Evolutionary conservation across 92 coral and sea anemone species (phyloP).

Genomic region (Ricordea florida): DNA sequence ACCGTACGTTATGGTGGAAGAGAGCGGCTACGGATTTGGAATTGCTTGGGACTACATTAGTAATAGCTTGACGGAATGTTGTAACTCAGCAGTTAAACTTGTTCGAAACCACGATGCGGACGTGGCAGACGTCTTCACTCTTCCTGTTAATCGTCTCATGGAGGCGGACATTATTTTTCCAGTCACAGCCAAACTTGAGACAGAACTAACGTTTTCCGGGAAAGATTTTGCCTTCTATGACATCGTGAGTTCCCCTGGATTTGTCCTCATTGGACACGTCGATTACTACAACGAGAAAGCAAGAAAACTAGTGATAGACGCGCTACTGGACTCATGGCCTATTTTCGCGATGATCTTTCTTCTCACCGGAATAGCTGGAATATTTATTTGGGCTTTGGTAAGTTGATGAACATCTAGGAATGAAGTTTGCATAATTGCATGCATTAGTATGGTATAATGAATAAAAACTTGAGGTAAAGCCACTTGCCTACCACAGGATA

Average conservation of each 20-base stretch:
- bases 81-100: too few relatives aligned
- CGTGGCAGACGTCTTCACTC: too few relatives aligned
- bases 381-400: conserved; percentile 41
- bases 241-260: conserved; percentile 10
- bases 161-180: conserved; percentile 21
- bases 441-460: too few relatives aligned
- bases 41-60: too few relatives aligned
- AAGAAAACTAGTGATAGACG: background rate
- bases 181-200: background rate
- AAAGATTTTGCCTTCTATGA: conserved; percentile 2
- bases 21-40: too few relatives aligned
- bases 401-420: background rate
- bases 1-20: too few relatives aligned
- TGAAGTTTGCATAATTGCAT: too few relatives aligned
- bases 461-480: too few relatives aligned
- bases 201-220: background rate
- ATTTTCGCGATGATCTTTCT: conserved; percentile 24
- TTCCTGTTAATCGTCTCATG: too few relatives aligned
- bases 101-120: too few relatives aligned
- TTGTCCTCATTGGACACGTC: conserved; percentile 24
- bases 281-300: conserved; percentile 24
- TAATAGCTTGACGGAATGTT: too few relatives aligned
- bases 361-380: conserved; percentile 23
- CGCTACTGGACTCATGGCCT: conserved; percentile 36
- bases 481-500: too few relatives aligned